A percentile compares a stretch with the other conserved stretches of the same genome.
These are phyloP conservation scores for Lutraria lutraria DNA, from an alignment of 2,888 invertebrate genomes.

Conservation along the genomic window DNA sequence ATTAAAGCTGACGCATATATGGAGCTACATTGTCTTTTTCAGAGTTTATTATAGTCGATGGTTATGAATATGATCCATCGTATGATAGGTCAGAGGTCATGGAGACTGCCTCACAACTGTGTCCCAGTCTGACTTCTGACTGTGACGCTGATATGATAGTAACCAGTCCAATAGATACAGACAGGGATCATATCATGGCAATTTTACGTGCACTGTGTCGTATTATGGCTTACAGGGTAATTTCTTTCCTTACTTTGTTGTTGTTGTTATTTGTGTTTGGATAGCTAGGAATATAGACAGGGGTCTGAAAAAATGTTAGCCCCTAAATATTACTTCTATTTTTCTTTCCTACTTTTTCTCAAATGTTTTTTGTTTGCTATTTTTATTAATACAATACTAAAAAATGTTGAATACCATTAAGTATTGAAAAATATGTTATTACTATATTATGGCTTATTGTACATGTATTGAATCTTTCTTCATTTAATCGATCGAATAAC, in stretches of 20 bases:
- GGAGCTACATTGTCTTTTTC: constrained; percentile 30
- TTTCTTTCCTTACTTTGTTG: not conserved
- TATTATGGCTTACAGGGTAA: constrained; percentile 81
- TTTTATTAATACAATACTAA: too few species aligned
- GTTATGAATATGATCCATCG: constrained; percentile 68
- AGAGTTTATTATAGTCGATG: constrained; percentile 69
- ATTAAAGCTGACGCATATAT: too few species aligned
- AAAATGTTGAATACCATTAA: too few species aligned
- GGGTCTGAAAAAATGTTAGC: too few species aligned
- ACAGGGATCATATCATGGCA: constrained; percentile 75
- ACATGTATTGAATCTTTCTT: too few species aligned
- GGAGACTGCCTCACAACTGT: constrained; percentile 71
- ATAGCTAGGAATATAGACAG: too few species aligned
- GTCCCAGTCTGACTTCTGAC: constrained; percentile 35
- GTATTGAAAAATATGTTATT: too few species aligned
- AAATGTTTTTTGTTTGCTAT: too few species aligned
- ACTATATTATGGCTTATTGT: too few species aligned
- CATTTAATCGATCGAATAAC: too few species aligned
- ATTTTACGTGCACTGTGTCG: constrained; percentile 75
- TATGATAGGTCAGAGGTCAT: constrained; percentile 65
- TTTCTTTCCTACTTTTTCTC: too few species aligned
- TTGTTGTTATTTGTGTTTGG: not conserved
- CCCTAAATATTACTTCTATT: too few species aligned
- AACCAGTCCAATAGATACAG: constrained; percentile 68
- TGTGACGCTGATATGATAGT: constrained; percentile 44